Evolutionary conservation across 2,797 vertebrate species (phyloP), one percentile per base, ranked within the genome.

Genomic region (Natrix natrix): DNA sequence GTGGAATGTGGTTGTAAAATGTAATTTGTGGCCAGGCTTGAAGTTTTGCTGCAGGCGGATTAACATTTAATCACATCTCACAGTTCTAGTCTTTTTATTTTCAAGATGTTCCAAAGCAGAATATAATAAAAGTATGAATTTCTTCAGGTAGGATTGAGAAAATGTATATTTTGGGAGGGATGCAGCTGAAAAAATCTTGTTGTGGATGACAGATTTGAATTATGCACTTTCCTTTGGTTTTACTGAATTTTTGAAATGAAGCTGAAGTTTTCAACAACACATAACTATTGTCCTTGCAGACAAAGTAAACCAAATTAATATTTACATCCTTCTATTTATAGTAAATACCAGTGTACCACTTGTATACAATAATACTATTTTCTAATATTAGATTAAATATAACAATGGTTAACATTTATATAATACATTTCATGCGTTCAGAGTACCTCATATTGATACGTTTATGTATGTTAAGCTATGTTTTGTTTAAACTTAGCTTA

Each of bases 41-140:
- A 74, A 55, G 56, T 48, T 92, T 60, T 60, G 52, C 26, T 55
- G 48, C 57, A n/a, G 89, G 48, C 1, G 14, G 92, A 63, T 91
- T 88, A 59, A 24, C 55, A 60, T 54, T 78, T 91, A 43, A 93
- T 93, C 54, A 22, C 52, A 90, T 69, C 89, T 54, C 55, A n/a
- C 89, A 52, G 37, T 88, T 88, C n/a, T 93, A 22, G 57, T 66
- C 63, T 87, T 56, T 88, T 43, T 56, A 28, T 55, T 69, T 86
- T 91, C 54, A 88, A 93, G 37, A 90, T 91, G 20, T 91, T 93
- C 69, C 83, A 91, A 90, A 93, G 89, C 37, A n/a, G 37, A 91
- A 91, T 74, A 37, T 59, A 69, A 59, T 37, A 90, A n/a, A 52
- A 26, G 54, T 61, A 69, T 54, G 52, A 57, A 43, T 60, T 60